These are phyloP conservation scores for Brachynemurus nebulosus DNA, from an alignment of 2,888 invertebrate genomes.

Conservation along the genomic window DNA sequence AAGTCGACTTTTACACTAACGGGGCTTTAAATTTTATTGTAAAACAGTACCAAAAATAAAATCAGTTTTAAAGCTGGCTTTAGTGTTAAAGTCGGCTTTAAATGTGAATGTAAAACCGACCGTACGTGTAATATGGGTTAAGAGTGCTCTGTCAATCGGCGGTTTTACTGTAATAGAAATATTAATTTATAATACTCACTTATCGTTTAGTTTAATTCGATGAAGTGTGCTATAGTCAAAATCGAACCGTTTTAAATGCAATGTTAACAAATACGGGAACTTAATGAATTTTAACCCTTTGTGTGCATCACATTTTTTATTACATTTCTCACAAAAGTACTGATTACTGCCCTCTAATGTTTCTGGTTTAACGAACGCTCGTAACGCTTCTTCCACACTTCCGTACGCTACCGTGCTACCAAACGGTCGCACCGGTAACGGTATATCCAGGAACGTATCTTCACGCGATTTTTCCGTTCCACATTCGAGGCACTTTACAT, in stretches of 20 bases:
- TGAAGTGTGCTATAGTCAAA: conserved; percentile 76
- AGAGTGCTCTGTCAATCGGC: no score
- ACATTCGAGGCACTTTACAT: conserved; percentile 79
- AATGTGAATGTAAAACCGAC: no score
- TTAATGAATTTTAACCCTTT: conserved; percentile 77
- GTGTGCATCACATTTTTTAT: conserved; percentile 77
- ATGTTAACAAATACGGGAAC: conserved; percentile 73
- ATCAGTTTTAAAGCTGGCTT: no score
- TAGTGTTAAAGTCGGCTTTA: no score
- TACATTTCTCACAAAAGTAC: conserved; percentile 75
- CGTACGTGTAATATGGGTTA: no score
- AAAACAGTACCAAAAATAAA: no score
- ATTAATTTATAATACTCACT: no score
- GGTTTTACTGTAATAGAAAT: no score
- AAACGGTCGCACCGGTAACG: conserved; percentile 71
- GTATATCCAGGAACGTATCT: conserved; percentile 75
- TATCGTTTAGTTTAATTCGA: conserved; percentile 76
- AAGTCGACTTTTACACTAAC: no score
- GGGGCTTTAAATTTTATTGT: no score
- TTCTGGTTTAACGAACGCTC: conserved; percentile 75
- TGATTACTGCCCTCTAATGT: conserved; percentile 71
- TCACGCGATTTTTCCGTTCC: conserved; percentile 66
- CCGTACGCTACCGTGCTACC: conserved; percentile 62
- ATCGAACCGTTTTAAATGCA: conserved; percentile 81
- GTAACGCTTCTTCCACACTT: conserved; percentile 69